Evolutionary conservation across 2,797 vertebrate species (phyloP), one percentile per base, ranked within the genome.

Genomic region (Dromococcyx pavoninus): DNA sequence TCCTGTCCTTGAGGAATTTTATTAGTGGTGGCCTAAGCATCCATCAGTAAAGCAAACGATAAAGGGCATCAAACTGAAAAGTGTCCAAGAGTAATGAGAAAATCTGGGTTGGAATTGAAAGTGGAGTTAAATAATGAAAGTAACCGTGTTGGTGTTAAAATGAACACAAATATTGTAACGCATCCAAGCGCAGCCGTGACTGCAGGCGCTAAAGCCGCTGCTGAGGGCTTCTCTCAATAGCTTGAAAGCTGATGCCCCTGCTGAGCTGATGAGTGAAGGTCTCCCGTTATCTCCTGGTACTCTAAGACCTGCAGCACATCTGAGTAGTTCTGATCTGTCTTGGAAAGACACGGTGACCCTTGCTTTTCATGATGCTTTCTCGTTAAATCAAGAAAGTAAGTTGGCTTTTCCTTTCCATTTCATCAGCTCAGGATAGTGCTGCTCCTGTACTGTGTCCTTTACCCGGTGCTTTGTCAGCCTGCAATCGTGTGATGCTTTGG

Each of bases 1-100:
- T 91, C 39, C 75, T 79, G 60, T 88, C 91, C 91, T 95, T 64
- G 85, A 84, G 89, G 85, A 79, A 70, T 93, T 95, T 86, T 81
- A 58, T 69, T 88, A 54, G 73, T 11, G 51, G 85, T 75, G 87
- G 56, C 73, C 81, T 82, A 28, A 92, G 54, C 72, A 57, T 85
- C 89, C 58, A 6, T 88, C 87, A 88, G 75, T 18, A 61, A 94
- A 86, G 69, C 61, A 83, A 87, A 69, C 39, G 7, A 15, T 83
- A 80, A 88, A 95, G 75, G 89, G 50, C 86, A 85, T 82, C 61
- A 87, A 41, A 89, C 60, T 91, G 87, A 58, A 57, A 86, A 89
- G 46, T 44, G 56, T 71, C 78, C 37, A 32, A 71, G 72, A 87
- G 17, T 51, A 80, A 58, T 44, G 81, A 75, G 72, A 46, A 71